Evolutionary conservation across 2,113 vertebrate genomes (phyloP).

Genomic region (Lutjanus erythropterus): DNA sequence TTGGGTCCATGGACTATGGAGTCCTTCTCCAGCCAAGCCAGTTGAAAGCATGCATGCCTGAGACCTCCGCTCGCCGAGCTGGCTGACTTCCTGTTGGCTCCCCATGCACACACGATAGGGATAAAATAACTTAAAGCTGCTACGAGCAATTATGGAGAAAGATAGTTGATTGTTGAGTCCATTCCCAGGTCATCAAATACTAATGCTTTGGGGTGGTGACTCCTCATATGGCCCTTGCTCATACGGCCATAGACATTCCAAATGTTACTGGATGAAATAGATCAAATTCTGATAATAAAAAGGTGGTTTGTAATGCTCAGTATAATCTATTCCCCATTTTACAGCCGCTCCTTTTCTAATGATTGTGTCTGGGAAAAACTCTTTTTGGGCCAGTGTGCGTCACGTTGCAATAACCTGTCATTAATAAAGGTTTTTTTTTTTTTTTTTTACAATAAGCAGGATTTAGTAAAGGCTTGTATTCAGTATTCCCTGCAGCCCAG

Average conservation of each 20-base stretch:
- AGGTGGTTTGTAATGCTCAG: neutral
- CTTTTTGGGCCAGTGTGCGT: neutral
- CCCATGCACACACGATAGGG: neutral
- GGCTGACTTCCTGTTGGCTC: neutral
- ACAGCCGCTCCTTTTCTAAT: neutral
- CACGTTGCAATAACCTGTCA: too few relatives aligned
- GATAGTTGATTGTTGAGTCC: too few relatives aligned
- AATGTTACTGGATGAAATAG: neutral
- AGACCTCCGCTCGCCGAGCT: neutral
- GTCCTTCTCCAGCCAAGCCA: neutral
- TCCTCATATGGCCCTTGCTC: too few relatives aligned
- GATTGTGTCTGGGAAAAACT: neutral
- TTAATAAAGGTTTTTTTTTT: too few relatives aligned
- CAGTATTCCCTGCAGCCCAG: neutral
- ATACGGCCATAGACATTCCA: neutral
- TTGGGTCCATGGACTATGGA: neutral
- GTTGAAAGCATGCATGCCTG: neutral
- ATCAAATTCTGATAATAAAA: neutral
- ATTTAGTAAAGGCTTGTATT: neutral
- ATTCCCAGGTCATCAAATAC: too few relatives aligned
- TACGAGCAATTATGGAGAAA: too few relatives aligned
- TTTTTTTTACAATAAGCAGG: too few relatives aligned
- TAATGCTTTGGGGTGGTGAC: too few relatives aligned
- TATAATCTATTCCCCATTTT: neutral
- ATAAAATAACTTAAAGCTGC: neutral